phyloP scores from a whole-genome alignment of 2,113 vertebrate species.

The Equus quagga region DNA sequence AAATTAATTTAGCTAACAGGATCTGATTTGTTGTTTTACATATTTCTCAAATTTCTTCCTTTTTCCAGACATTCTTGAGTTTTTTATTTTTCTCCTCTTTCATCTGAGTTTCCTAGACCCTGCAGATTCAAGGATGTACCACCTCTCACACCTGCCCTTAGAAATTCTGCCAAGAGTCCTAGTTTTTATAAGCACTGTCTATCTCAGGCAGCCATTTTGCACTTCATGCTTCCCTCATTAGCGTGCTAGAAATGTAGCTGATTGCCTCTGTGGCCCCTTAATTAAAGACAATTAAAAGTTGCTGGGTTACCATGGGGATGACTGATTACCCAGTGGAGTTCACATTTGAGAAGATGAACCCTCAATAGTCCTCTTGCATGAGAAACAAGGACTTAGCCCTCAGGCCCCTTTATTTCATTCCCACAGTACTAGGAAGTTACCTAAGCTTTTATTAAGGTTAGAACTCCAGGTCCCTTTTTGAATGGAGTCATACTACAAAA shows the following conservation, averaged over 20 bases:
- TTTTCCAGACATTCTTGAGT: neutral
- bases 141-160: neutral
- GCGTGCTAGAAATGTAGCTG: constrained; percentile 68
- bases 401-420: constrained; percentile 67
- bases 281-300: constrained; percentile 84
- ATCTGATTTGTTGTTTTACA: neutral
- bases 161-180: neutral
- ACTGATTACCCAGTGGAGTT: constrained; percentile 80
- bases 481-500: constrained; percentile 51
- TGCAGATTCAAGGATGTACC: neutral
- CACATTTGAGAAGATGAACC: constrained; percentile 74
- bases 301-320: constrained; percentile 80
- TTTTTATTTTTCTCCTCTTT: neutral
- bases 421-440: constrained; percentile 48
- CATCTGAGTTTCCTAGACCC: neutral
- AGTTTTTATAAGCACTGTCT: neutral
- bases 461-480: constrained; percentile 12
- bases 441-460: constrained; percentile 66
- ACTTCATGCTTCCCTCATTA: constrained; percentile 70
- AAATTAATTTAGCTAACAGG: neutral
- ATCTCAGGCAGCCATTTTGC: constrained; percentile 63
- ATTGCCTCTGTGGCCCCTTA: constrained; percentile 79
- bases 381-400: constrained; percentile 76
- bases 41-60: neutral
- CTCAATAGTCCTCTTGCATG: constrained; percentile 65